Conservation (phyloP, 2,113 vertebrate genomes). For the Sebastes schlegelii region DNA sequence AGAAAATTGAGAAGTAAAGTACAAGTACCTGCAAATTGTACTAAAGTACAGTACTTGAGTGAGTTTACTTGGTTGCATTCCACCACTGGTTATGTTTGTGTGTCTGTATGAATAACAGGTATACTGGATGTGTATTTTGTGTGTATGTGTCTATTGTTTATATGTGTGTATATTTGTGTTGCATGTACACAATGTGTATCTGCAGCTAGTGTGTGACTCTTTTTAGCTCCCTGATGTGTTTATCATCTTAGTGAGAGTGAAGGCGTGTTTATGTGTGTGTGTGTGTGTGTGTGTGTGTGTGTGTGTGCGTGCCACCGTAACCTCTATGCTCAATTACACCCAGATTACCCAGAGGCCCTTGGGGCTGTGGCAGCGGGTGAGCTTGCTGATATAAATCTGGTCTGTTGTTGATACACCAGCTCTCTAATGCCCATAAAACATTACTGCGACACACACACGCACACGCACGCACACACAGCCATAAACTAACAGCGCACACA, state of each 20-base stretch:
- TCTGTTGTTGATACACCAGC: slow-evolving; percentile 61
- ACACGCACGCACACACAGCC: slow-evolving; percentile 22
- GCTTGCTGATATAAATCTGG: slow-evolving; percentile 66
- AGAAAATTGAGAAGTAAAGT: too few species aligned
- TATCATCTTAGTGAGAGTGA: slow-evolving; percentile 7
- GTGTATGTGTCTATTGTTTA: not conserved
- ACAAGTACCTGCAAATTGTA: too few species aligned
- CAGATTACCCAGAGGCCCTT: slow-evolving; percentile 68
- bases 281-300: slow-evolving; percentile 45
- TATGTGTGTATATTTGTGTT: not conserved
- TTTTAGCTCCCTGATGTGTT: slow-evolving; percentile 32
- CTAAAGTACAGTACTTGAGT: too few species aligned
- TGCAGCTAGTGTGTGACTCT: not conserved
- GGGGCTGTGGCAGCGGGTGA: slow-evolving; percentile 62
- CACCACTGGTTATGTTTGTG: too few species aligned
- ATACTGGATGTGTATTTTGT: too few species aligned
- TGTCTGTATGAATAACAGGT: too few species aligned
- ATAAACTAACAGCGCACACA: not conserved
- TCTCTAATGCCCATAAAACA: slow-evolving; percentile 61
- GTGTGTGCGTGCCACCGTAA: slow-evolving; percentile 42
- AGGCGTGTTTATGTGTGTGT: slow-evolving; percentile 5
- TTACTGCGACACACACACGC: slow-evolving; percentile 33
- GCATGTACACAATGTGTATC: not conserved
- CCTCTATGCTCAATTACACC: slow-evolving; percentile 72
- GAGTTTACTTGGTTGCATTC: too few species aligned